A percentile compares a stretch with the other conserved stretches of the same genome.
Evolutionary conservation across 1,140 invertebrate species (phyloP).

Genomic region (Atta texana): DNA sequence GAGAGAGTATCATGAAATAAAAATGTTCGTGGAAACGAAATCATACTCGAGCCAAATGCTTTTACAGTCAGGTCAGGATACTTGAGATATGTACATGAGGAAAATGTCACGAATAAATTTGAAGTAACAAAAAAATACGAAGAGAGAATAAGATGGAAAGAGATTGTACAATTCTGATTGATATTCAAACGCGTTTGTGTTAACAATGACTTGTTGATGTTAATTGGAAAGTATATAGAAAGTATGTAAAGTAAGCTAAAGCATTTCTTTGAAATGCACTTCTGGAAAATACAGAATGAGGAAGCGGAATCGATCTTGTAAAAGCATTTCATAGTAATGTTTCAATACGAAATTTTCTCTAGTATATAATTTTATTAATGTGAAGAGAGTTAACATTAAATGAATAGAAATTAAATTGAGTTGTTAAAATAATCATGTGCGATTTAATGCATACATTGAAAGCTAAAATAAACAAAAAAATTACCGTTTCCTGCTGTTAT

Average conservation of each 20-base stretch:
- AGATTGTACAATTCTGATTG: not conserved
- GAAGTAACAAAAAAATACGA: not conserved
- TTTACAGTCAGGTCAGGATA: conserved; percentile 15
- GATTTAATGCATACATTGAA: not conserved
- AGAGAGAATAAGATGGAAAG: not conserved
- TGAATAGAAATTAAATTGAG: not conserved
- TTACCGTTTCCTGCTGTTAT: conserved; percentile 93
- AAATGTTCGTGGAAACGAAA: conserved; percentile 6
- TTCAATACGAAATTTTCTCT: conserved; percentile 7
- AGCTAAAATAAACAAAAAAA: not conserved
- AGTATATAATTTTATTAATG: not conserved
- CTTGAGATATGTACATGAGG: not conserved
- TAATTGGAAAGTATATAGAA: conserved; percentile 7
- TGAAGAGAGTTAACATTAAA: not conserved
- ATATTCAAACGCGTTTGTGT: not conserved
- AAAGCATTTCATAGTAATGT: not conserved
- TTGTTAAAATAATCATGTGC: not conserved
- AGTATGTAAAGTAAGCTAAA: not conserved
- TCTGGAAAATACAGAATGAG: not conserved
- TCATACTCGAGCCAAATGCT: not conserved
- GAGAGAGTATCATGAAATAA: conserved; percentile 11
- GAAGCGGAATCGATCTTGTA: not conserved
- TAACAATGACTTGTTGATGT: not conserved
- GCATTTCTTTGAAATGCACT: not conserved
- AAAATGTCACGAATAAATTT: conserved; percentile 20